phyloP scores from a whole-genome alignment of 2,888 invertebrate species.

The Parnassius apollo region DNA sequence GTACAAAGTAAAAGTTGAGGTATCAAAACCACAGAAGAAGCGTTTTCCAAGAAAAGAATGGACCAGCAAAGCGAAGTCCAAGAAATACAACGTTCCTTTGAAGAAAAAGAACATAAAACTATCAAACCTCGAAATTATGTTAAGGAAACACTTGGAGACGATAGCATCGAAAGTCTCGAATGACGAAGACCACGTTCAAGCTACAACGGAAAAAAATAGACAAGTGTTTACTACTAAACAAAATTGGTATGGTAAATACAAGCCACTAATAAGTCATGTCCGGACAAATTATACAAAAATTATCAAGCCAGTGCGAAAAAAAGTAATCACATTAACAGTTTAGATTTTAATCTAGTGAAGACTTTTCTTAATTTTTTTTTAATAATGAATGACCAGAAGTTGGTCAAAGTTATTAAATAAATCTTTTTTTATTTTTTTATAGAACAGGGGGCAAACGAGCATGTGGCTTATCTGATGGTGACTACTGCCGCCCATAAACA shows the following conservation, averaged over 20 bases:
- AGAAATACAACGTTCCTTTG: conserved; percentile 65
- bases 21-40: conserved; percentile 36
- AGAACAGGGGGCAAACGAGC: too few relatives aligned
- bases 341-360: conserved; percentile 22
- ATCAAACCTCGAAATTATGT: conserved; percentile 60
- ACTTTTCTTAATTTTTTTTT: conserved; percentile 9
- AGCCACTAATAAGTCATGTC: conserved; percentile 51
- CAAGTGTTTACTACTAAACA: conserved; percentile 42
- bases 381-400: neutral
- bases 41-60: conserved; percentile 34
- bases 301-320: conserved; percentile 56
- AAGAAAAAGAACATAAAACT: conserved; percentile 69
- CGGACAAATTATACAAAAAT: conserved; percentile 57
- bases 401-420: too few relatives aligned
- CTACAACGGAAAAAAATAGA: conserved; percentile 41
- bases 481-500: too few relatives aligned
- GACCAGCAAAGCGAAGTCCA: conserved; percentile 46
- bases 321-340: conserved; percentile 49
- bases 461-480: too few relatives aligned
- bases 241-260: conserved; percentile 53
- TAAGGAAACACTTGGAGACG: conserved; percentile 57
- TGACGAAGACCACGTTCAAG: conserved; percentile 34
- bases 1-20: conserved; percentile 59
- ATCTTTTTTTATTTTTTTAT: too few relatives aligned
- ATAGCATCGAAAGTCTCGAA: conserved; percentile 37